Percentiles rank a stretch among this genome's conserved stretches.
These are phyloP conservation scores for Nemapogon koenigi DNA, from an alignment of 2,888 invertebrate genomes.

Conservation along the genomic window DNA sequence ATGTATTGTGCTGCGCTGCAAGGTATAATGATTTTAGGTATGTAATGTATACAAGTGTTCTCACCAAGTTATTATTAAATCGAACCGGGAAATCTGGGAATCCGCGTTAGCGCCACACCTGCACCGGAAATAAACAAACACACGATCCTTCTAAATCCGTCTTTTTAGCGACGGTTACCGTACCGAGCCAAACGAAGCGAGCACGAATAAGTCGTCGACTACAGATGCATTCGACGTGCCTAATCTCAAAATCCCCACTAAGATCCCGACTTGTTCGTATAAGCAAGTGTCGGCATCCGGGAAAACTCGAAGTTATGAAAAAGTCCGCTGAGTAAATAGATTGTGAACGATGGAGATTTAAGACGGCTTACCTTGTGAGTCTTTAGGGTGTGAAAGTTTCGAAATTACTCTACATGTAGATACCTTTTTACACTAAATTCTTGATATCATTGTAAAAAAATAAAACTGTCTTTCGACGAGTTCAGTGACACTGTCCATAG, in stretches of 20 bases:
- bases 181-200: constrained; percentile 21
- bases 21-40: too few species aligned
- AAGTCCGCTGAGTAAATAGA: constrained; percentile 4
- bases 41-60: too few species aligned
- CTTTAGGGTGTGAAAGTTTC: too few species aligned
- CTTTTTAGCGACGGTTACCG: constrained; percentile 7
- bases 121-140: constrained; percentile 3
- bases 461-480: too few species aligned
- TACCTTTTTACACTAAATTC: too few species aligned
- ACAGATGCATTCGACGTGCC: constrained; percentile 43
- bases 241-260: constrained; percentile 40
- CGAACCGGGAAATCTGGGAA: too few species aligned
- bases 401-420: too few species aligned
- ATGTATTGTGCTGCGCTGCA: too few species aligned
- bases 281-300: constrained; percentile 4
- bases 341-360: constrained; percentile 1
- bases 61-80: too few species aligned
- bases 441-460: too few species aligned
- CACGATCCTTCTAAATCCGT: constrained; percentile 4
- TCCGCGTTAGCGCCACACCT: neutral
- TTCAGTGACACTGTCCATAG: too few species aligned
- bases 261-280: constrained; percentile 21
- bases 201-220: constrained; percentile 21
- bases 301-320: constrained; percentile 6
- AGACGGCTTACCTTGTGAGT: too few species aligned